Conservation (phyloP, 2,888 invertebrate species). For the Falcaria lacertinaria region DNA sequence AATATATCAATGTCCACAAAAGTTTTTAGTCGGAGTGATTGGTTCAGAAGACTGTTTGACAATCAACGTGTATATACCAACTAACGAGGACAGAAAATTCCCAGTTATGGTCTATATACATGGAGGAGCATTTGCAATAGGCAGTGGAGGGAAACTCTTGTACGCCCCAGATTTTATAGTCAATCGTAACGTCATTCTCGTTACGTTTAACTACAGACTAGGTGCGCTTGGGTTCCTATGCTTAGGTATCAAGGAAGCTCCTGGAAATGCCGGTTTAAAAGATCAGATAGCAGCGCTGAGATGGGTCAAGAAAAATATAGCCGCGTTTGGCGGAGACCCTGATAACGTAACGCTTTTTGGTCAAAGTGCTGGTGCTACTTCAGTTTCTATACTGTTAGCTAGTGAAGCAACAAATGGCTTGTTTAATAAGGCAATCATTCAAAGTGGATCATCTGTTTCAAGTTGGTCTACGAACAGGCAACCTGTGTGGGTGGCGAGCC, state of each 20-base stretch:
- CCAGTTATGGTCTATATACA: conserved; percentile 70
- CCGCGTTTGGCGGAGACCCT: conserved; percentile 64
- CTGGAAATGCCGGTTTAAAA: conserved; percentile 67
- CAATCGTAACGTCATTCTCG: conserved; percentile 55
- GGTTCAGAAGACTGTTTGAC: conserved; percentile 65
- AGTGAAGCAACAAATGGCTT: conserved; percentile 52
- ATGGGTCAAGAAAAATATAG: conserved; percentile 68
- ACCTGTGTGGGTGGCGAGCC: conserved; percentile 53
- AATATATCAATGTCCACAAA: conserved; percentile 53
- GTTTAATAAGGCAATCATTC: conserved; percentile 58
- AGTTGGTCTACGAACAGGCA: conserved; percentile 63
- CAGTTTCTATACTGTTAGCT: conserved; percentile 47
- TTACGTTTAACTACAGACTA: conserved; percentile 67
- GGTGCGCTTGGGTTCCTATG: conserved; percentile 63
- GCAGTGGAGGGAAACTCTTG: conserved; percentile 58
- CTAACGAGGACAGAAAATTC: conserved; percentile 29
- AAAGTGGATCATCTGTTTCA: conserved; percentile 58
- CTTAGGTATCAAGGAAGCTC: conserved; percentile 61
- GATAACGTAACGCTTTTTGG: conserved; percentile 68
- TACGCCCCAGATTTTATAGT: conserved; percentile 62
- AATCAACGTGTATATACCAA: conserved; percentile 61
- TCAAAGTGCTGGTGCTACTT: conserved; percentile 64
- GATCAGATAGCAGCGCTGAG: conserved; percentile 67
- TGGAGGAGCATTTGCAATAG: conserved; percentile 61
- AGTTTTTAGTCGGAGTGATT: conserved; percentile 28